These are phyloP conservation scores for Erinaceus europaeus DNA, from an alignment of 2,113 vertebrate genomes.

Conservation along the genomic window DNA sequence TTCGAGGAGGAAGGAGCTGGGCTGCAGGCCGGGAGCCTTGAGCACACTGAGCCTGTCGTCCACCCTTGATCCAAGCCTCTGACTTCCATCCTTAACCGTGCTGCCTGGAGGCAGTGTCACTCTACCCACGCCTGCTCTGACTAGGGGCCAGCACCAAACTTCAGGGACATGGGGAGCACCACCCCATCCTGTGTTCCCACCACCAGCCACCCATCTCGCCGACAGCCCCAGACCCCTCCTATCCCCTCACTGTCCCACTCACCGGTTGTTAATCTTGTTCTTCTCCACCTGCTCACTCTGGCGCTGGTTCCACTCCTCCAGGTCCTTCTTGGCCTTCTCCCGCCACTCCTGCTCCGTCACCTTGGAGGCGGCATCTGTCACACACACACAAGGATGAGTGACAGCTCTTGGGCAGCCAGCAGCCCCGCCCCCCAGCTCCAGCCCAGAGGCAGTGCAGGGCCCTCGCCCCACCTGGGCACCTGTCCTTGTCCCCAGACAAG, in stretches of 20 bases:
- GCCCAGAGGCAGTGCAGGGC: not conserved
- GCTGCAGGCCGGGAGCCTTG: not conserved
- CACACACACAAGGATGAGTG: not conserved
- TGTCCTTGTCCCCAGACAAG: too few species aligned
- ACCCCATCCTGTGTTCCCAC: not conserved
- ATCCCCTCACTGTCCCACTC: rapidly evolving
- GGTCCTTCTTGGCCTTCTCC: conserved; percentile 96
- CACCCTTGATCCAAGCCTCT: not conserved
- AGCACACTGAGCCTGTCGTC: not conserved
- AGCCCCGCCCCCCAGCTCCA: not conserved
- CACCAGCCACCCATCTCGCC: not conserved
- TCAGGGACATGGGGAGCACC: not conserved
- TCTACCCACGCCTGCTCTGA: too few species aligned
- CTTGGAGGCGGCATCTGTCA: conserved; percentile 90
- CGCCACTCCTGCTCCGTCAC: conserved; percentile 93
- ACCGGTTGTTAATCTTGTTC: conserved; percentile 98
- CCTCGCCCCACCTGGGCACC: not conserved
- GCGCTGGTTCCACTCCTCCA: conserved; percentile 97
- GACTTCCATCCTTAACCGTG: not conserved
- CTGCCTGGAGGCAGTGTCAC: not conserved
- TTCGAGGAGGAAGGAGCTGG: too few species aligned
- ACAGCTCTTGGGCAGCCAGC: not conserved
- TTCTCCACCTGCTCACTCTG: conserved; percentile 98
- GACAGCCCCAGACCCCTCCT: not conserved
- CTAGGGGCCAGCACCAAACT: too few species aligned